These are phyloP conservation scores for Antheraea mylitta DNA, from an alignment of 1,140 invertebrate genomes.

Conservation along the genomic window DNA sequence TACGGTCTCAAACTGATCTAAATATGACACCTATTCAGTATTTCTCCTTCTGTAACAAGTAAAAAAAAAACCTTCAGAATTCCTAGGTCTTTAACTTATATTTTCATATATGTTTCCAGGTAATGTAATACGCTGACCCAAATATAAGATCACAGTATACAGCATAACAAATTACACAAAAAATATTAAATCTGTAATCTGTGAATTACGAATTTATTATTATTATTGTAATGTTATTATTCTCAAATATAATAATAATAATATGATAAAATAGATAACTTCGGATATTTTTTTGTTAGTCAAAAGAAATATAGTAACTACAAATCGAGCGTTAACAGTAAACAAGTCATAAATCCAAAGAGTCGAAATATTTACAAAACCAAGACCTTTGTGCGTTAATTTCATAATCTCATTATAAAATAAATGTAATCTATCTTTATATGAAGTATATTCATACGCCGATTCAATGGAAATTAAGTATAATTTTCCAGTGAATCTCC, in stretches of 20 bases:
- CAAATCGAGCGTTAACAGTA: not conserved
- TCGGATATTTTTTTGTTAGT: not conserved
- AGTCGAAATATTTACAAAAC: constrained; percentile 51
- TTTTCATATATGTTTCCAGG: too few relatives aligned
- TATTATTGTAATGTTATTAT: not conserved
- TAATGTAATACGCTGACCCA: too few relatives aligned
- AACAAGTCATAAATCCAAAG: constrained; percentile 7
- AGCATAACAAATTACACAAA: too few relatives aligned
- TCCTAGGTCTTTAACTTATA: too few relatives aligned
- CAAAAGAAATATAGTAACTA: constrained; percentile 5
- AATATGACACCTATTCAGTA: too few relatives aligned
- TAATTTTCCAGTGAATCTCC: constrained; percentile 23
- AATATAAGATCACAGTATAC: too few relatives aligned
- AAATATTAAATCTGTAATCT: too few relatives aligned
- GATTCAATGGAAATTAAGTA: constrained; percentile 49
- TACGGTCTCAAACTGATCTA: too few relatives aligned
- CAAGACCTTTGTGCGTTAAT: constrained; percentile 35
- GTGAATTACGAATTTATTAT: too few relatives aligned
- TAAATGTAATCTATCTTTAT: constrained; percentile 44
- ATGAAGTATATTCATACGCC: constrained; percentile 30
- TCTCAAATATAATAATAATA: constrained; percentile 1
- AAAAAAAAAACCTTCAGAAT: too few relatives aligned
- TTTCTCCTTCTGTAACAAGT: too few relatives aligned
- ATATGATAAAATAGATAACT: not conserved
- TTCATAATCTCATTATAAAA: constrained; percentile 42